These are phyloP conservation scores for Hypotaenidia okinawae DNA, from an alignment of 2,797 vertebrate species.

Conservation along the genomic window DNA sequence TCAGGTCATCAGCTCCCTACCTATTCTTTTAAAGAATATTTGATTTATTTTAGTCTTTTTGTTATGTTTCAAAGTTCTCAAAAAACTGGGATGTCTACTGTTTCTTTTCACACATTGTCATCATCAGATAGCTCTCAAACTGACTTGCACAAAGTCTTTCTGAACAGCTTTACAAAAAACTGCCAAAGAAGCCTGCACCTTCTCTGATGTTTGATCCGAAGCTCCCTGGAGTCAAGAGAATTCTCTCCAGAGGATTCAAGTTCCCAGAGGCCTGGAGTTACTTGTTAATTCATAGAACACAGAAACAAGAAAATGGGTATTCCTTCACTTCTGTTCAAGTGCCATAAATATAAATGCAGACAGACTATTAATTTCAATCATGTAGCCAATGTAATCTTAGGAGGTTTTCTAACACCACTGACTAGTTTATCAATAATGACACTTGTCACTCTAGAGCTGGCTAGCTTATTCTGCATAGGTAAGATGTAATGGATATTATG, in stretches of 20 bases:
- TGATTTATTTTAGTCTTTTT: not conserved
- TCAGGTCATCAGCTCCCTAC: not conserved
- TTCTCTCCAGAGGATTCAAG: not conserved
- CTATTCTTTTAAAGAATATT: not conserved
- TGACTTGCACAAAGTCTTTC: not conserved
- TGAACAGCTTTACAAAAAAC: not conserved
- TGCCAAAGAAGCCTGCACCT: not conserved
- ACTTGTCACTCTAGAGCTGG: not conserved
- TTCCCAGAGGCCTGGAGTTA: not conserved
- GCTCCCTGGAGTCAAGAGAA: not conserved
- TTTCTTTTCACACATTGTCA: not conserved
- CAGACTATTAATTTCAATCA: not conserved
- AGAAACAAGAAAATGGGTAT: not conserved
- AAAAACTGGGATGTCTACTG: not conserved
- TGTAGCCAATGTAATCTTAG: not conserved
- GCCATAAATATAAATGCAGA: not conserved
- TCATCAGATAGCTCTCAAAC: not conserved
- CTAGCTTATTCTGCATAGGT: not conserved
- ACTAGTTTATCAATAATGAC: not conserved
- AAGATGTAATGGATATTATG: not conserved
- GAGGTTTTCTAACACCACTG: not conserved
- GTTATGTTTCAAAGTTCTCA: not conserved
- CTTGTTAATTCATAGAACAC: not conserved
- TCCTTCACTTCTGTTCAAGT: rapidly evolving
- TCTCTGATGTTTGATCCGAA: not conserved